Base-by-base conservation (phyloP, 2,888 invertebrate genomes). In the Linnaemya vulpina region DNA sequence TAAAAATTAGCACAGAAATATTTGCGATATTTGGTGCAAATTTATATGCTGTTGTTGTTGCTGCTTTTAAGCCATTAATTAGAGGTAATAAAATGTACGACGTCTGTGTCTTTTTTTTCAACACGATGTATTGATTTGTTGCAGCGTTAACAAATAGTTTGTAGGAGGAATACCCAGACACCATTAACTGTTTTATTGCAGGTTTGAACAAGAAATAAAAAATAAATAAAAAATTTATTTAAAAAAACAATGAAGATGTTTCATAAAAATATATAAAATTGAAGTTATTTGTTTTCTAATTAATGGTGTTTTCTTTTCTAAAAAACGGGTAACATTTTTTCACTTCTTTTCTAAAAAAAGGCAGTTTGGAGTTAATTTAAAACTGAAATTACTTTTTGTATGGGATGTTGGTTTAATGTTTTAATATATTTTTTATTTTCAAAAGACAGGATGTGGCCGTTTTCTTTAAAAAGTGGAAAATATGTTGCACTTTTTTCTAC, bases 41-140 rank as follows among this genome's bases (percentile, higher is more conserved):
- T 15, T 63, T 63, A 20, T 63, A 43, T 3, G n/a, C 15, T 22
- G 22, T 65, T 65, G 40, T 63, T 63, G 15, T 0, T 3, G 8
- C 10, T 38, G 9, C 10, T 38, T 8, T 9, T 8, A 9, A 38
- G 9, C 20, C 25, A 63, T 63, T 65, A 65, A 65, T 65, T 25
- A 25, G 10, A 15, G 46, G 46, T 43, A 43, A 43, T 65, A 65
- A 46, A 65, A 46, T 10, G 13, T 63, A 8, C 40, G 17, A 22
- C 1, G 11, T 40, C 62, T 35, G 13, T 20, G 13, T 20, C 11
- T 58, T 63, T 30, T 58, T 3, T 17, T n/a, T n/a, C n/a, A n/a
- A n/a, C 9, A 10, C 10, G 58, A 58, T 8, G 30, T 35, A 58
- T 58, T 58, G 58, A 58, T 35, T 58, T n/a, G 58, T n/a, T 30